phyloP scores from a whole-genome alignment of 2,888 invertebrate species.

The Nebria brevicollis region DNA sequence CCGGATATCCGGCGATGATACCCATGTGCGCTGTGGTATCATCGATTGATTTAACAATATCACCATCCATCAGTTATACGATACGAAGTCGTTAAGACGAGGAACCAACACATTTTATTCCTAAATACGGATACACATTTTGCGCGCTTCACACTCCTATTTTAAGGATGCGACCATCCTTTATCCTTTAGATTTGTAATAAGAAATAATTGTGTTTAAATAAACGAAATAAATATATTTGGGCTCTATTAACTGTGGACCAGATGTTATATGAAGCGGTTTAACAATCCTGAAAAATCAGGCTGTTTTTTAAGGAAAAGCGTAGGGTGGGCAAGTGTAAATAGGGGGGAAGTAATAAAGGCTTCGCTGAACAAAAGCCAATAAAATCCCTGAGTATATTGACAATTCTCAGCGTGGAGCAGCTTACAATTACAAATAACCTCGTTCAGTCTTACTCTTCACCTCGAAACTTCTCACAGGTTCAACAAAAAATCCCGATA shows the following conservation, averaged over 20 bases:
- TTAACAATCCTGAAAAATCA: not conserved
- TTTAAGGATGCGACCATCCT: too few relatives aligned
- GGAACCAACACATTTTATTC: too few relatives aligned
- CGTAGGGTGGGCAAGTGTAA: not conserved
- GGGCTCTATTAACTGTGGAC: not conserved
- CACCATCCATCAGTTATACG: not conserved
- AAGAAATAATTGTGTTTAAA: too few relatives aligned
- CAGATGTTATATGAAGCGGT: not conserved
- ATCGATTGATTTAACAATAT: not conserved
- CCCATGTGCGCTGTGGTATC: not conserved
- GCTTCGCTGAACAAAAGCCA: slow-evolving; percentile 1
- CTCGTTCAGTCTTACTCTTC: not conserved
- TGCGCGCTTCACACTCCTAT: too few relatives aligned
- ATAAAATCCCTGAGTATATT: not conserved
- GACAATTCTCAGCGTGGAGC: not conserved
- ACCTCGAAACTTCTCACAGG: not conserved
- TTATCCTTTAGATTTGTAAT: too few relatives aligned
- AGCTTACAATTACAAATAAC: not conserved
- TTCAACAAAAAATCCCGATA: too few relatives aligned
- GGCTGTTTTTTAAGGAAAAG: not conserved
- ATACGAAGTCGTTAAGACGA: too few relatives aligned
- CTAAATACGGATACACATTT: too few relatives aligned
- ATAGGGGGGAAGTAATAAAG: not conserved
- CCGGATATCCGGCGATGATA: not conserved
- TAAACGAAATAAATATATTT: too few relatives aligned